These are phyloP conservation scores for Raja brachyura DNA, from an alignment of 2,113 vertebrate genomes.

Conservation along the genomic window DNA sequence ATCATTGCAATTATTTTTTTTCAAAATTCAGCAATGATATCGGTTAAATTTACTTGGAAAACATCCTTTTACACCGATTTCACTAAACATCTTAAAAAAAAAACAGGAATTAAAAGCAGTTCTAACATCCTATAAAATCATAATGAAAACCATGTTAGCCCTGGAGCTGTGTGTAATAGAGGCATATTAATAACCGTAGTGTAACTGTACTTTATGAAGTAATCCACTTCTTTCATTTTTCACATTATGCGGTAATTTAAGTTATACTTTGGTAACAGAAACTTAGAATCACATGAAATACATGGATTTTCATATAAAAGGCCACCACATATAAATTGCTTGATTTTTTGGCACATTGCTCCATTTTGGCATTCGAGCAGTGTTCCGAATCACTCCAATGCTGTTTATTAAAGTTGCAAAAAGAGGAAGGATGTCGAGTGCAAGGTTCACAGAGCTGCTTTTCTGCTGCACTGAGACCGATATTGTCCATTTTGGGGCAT, in stretches of 20 bases:
- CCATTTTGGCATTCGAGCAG: too few relatives aligned
- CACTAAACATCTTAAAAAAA: background rate
- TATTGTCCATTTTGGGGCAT: too few relatives aligned
- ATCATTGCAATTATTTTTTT: background rate
- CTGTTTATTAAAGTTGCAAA: too few relatives aligned
- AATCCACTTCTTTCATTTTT: constrained; percentile 7
- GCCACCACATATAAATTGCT: background rate
- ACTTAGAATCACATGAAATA: background rate
- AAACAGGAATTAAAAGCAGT: background rate
- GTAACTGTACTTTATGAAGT: background rate
- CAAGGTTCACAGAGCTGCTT: too few relatives aligned
- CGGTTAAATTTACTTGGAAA: background rate
- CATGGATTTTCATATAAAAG: background rate
- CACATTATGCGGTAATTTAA: background rate
- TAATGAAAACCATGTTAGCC: background rate
- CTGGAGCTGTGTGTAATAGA: background rate
- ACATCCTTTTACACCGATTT: background rate
- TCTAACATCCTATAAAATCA: background rate
- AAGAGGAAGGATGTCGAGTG: too few relatives aligned
- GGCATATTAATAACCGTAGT: background rate
- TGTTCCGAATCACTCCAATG: too few relatives aligned
- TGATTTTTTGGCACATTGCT: too few relatives aligned
- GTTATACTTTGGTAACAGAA: constrained; percentile 4
- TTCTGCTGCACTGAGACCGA: too few relatives aligned
- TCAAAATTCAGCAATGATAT: background rate